Evolutionary conservation across 2,888 invertebrate genomes (phyloP).

Genomic region (Amorpha juglandis): DNA sequence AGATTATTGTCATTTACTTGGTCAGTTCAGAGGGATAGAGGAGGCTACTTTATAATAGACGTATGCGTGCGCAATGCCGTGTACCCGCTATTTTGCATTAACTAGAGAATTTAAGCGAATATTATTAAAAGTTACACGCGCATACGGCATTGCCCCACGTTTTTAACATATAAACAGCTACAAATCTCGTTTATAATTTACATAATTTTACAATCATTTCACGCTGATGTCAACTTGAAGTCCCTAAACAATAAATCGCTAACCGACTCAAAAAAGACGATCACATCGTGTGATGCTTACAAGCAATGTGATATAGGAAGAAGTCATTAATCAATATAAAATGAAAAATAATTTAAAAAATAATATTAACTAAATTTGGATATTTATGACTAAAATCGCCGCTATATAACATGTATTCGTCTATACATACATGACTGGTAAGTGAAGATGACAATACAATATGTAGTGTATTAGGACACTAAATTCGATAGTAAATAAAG

Average conservation of each 20-base stretch:
- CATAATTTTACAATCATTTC: conserved; percentile 51
- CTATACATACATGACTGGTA: conserved; percentile 84
- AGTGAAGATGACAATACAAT: conserved; percentile 81
- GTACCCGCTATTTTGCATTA: conserved; percentile 44
- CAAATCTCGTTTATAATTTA: conserved; percentile 54
- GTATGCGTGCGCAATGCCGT: conserved; percentile 44
- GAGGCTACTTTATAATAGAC: conserved; percentile 48
- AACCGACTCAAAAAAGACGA: conserved; percentile 67
- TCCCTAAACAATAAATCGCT: conserved; percentile 48
- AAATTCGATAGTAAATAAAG: conserved; percentile 58
- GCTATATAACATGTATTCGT: conserved; percentile 81
- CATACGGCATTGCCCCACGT: conserved; percentile 48
- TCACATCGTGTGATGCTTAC: conserved; percentile 77
- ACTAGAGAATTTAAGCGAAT: conserved; percentile 49
- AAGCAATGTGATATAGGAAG: conserved; percentile 68
- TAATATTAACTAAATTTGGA: conserved; percentile 83
- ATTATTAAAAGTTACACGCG: conserved; percentile 42
- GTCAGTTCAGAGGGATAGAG: conserved; percentile 70
- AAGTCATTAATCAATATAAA: conserved; percentile 63
- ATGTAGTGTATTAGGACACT: conserved; percentile 78
- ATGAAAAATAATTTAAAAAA: conserved; percentile 69
- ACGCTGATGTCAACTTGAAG: conserved; percentile 12
- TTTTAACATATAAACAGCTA: conserved; percentile 48
- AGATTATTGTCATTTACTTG: conserved; percentile 82
- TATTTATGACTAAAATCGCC: conserved; percentile 83